Evolutionary conservation across 2,113 vertebrate species (phyloP), one percentile per base, ranked within the genome.

Genomic region (Lanius ludovicianus): DNA sequence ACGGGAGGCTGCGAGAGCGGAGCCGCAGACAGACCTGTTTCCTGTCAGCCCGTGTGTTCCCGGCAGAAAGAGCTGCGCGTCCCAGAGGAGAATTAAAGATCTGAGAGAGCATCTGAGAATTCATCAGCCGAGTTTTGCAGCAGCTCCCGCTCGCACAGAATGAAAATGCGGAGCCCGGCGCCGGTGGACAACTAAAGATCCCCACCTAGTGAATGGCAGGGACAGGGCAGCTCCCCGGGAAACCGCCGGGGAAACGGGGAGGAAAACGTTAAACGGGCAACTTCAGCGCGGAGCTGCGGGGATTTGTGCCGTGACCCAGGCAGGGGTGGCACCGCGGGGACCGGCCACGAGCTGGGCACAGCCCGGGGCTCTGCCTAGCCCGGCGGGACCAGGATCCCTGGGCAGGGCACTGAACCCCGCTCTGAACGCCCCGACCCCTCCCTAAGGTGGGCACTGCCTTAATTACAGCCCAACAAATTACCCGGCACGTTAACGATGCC

Each of bases 171-270:
- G 90, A 83, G 83, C 53, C 67, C 14, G 4, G 59, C 0, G 7
- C n/a, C 28, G 7, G 10, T 4, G 59, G 49, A 57, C 60, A 30
- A 52, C 49, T 84, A 15, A 96, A 96, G 86, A 80, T 95, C 96
- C 78, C 97, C 96, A 95, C 88, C 95, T 97, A 96, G 94, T 60
- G 97, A 93, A 7, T 5, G 0, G 4, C 46, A 78, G 57, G 7
- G 41, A 56, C 35, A 56, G 71, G 42, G 44, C 75, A 90, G 74
- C 67, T 31, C 15, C 56, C 24, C 0, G 1, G 24, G 37, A 39
- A 30, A 24, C 8, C 28, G 24, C 65, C 30, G 24, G 27, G 39
- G 23, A 21, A 27, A 3, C 0, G 47, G 33, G 27, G 12, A 35
- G 31, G 7, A 7, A 31, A 14, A 1, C 11, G 4, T 10, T 6